Evolutionary conservation across 2,113 vertebrate genomes (phyloP).

Genomic region (Thomomys bottae): DNA sequence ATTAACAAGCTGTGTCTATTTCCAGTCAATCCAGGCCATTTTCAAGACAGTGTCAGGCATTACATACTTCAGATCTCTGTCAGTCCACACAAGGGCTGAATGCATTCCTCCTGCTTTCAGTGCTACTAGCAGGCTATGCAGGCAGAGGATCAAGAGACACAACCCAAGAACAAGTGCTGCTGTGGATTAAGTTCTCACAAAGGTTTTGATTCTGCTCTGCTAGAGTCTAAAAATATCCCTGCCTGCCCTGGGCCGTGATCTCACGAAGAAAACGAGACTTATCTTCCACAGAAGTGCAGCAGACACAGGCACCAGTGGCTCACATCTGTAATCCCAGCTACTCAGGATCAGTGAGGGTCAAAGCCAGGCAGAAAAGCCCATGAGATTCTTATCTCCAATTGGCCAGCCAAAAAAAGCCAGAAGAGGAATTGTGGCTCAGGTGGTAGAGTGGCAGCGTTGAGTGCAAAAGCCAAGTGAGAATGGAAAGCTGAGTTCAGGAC

Average conservation of each 20-base stretch:
- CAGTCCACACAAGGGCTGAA: conserved; percentile 15
- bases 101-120: conserved; percentile 52
- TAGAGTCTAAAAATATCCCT: conserved; percentile 53
- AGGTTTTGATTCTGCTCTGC: conserved; percentile 63
- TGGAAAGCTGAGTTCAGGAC: too few relatives aligned
- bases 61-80: background rate
- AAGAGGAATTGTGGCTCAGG: too few relatives aligned
- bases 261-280: conserved; percentile 24
- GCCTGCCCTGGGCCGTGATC: conserved; percentile 7
- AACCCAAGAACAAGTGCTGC: conserved; percentile 20
- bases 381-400: too few relatives aligned
- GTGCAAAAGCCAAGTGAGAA: too few relatives aligned
- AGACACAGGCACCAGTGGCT: background rate
- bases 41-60: background rate
- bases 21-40: conserved; percentile 35
- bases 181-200: conserved; percentile 65
- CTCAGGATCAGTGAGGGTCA: too few relatives aligned
- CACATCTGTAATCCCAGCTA: too few relatives aligned
- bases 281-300: conserved; percentile 30
- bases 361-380: too few relatives aligned
- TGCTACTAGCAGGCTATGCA: conserved; percentile 15
- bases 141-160: conserved; percentile 56
- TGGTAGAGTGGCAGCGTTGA: too few relatives aligned
- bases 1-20: conserved; percentile 2
- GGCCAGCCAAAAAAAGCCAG: too few relatives aligned